phyloP scores from a whole-genome alignment of 2,888 invertebrate genomes.

The Slavum lentiscoides region DNA sequence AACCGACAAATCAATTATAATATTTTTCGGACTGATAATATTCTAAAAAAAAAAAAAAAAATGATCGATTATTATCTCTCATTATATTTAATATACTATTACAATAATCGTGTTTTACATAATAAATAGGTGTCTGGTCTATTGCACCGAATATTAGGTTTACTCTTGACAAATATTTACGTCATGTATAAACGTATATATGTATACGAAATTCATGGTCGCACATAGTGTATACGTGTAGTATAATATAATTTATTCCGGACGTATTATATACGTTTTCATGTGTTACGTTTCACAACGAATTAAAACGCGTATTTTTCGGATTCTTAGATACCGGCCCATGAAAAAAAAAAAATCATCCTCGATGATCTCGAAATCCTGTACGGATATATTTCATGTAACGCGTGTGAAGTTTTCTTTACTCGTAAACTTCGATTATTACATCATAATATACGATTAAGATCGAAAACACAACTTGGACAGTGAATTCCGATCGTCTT shows the following conservation, averaged over 20 bases:
- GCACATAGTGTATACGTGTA: neutral
- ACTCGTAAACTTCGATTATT: conserved; percentile 4
- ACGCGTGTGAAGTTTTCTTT: neutral
- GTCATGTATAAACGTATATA: neutral
- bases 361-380: neutral
- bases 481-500: neutral
- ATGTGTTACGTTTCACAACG: conserved; percentile 22
- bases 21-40: no score
- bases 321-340: neutral
- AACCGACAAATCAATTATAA: no score
- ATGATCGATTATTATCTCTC: no score
- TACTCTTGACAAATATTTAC: neutral
- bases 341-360: neutral
- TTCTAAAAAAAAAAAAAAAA: no score
- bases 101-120: no score
- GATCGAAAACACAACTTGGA: neutral
- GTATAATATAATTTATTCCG: conserved; percentile 28
- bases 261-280: conserved; percentile 24
- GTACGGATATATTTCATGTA: neutral
- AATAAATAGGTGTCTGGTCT: no score
- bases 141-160: neutral
- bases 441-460: neutral
- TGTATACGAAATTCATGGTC: conserved; percentile 23
- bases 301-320: neutral
- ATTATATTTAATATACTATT: no score